Evolutionary conservation across 2,113 vertebrate species (phyloP).

Genomic region (Oreotrochilus melanogaster): DNA sequence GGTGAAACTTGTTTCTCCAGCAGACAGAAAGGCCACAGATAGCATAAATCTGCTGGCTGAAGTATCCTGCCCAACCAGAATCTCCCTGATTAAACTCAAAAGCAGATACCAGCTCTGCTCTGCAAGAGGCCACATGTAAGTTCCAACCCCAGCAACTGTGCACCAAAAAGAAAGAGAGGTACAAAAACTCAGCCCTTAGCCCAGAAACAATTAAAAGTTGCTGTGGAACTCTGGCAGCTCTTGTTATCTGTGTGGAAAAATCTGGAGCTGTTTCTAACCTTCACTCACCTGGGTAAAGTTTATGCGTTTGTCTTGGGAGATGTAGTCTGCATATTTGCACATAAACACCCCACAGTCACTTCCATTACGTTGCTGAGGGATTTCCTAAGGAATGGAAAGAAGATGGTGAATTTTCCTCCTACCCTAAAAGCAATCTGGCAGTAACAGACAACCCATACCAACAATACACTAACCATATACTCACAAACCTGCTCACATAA

Average conservation of each 20-base stretch:
- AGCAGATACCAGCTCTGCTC: neutral
- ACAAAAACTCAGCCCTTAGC: neutral
- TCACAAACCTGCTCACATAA: neutral
- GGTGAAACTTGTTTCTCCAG: neutral
- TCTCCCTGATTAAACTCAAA: neutral
- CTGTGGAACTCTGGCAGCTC: neutral
- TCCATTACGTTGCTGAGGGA: slow-evolving; percentile 91
- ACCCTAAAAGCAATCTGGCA: neutral
- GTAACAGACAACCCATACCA: fast-evolving
- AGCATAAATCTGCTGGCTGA: neutral
- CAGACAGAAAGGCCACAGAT: neutral
- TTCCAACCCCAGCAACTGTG: neutral
- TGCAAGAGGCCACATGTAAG: neutral
- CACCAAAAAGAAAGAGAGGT: neutral
- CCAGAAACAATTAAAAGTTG: neutral
- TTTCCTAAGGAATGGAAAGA: slow-evolving; percentile 80
- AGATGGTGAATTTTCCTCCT: neutral
- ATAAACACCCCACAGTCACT: slow-evolving; percentile 93
- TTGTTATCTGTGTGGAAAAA: fast-evolving
- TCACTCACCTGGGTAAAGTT: slow-evolving; percentile 88
- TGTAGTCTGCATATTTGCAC: slow-evolving; percentile 93
- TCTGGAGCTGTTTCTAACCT: neutral
- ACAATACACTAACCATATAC: fast-evolving
- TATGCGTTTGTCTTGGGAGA: slow-evolving; percentile 85
- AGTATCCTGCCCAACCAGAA: neutral